Conservation (phyloP, 2,113 vertebrate genomes). For the Centropus bengalensis region DNA sequence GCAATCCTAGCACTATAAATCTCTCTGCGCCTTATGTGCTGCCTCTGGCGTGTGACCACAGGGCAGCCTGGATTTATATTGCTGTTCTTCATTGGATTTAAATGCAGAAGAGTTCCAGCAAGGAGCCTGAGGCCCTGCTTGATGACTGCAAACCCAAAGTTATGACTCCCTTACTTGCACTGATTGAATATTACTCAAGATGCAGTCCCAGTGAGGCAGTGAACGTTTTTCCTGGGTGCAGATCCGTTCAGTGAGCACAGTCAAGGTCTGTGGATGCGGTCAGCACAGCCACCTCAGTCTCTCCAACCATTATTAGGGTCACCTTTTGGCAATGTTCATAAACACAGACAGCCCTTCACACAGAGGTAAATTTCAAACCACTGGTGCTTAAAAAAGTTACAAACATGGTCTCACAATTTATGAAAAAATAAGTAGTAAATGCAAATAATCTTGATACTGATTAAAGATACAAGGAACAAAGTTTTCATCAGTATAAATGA, state of each 20-base stretch:
- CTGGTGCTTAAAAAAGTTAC: neutral
- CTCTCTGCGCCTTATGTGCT: neutral
- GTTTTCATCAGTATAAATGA: neutral
- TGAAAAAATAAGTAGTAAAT: neutral
- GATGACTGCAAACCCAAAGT: fast-evolving
- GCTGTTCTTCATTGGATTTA: neutral
- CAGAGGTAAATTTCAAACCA: neutral
- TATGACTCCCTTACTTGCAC: neutral
- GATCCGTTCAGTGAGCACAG: neutral
- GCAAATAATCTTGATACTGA: neutral
- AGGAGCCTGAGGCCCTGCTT: neutral
- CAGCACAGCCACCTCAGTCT: neutral
- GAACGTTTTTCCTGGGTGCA: fast-evolving
- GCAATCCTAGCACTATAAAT: neutral
- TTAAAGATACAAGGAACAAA: neutral
- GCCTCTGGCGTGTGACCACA: neutral
- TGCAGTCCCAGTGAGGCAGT: fast-evolving
- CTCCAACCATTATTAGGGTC: fast-evolving
- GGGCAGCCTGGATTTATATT: neutral
- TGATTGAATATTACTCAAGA: fast-evolving
- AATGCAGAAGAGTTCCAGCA: neutral
- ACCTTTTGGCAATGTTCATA: fast-evolving
- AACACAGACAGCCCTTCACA: neutral
- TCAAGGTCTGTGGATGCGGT: fast-evolving
- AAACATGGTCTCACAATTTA: fast-evolving